A percentile compares a stretch with the other conserved stretches of the same genome.
phyloP scores from a whole-genome alignment of 2,888 invertebrate species.

The Taphrorychus bicolor region DNA sequence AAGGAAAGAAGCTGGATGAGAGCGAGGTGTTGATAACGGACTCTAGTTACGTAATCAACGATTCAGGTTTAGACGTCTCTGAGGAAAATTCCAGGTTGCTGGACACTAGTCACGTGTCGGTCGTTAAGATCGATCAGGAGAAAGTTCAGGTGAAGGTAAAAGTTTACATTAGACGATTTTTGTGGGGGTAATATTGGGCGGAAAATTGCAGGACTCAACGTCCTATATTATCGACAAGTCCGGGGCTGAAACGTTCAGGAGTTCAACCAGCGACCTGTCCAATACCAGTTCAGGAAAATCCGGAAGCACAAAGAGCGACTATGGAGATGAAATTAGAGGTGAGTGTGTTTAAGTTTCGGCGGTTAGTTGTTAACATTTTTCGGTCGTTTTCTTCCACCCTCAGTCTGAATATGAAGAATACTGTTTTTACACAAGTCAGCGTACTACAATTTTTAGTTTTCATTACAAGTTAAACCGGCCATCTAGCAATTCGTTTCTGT shows the following conservation, averaged over 20 bases:
- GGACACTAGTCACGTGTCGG: constrained; percentile 90
- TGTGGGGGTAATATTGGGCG: background rate
- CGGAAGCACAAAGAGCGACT: constrained; percentile 55
- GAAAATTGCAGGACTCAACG: constrained; percentile 64
- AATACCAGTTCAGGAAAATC: constrained; percentile 56
- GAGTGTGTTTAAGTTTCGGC: no score
- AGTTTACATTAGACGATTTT: background rate
- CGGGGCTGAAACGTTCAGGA: constrained; percentile 50
- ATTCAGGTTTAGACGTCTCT: constrained; percentile 69
- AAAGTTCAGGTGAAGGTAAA: constrained; percentile 69
- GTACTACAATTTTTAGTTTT: no score
- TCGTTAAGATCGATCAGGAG: constrained; percentile 87
- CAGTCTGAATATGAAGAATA: no score
- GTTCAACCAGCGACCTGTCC: constrained; percentile 58
- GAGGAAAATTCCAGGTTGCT: constrained; percentile 57
- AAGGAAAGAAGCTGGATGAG: constrained; percentile 79
- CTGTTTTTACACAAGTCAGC: no score
- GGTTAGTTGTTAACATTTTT: no score
- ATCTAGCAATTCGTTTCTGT: no score
- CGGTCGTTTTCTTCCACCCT: no score
- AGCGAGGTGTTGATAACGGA: constrained; percentile 80
- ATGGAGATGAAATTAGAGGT: constrained; percentile 58
- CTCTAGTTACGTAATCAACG: constrained; percentile 73
- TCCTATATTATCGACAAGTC: constrained; percentile 54
- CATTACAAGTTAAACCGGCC: constrained; percentile 1